Evolutionary conservation across 2,797 vertebrate genomes (phyloP), one percentile per base, ranked within the genome.

Genomic region (Sebastes iracundus): DNA sequence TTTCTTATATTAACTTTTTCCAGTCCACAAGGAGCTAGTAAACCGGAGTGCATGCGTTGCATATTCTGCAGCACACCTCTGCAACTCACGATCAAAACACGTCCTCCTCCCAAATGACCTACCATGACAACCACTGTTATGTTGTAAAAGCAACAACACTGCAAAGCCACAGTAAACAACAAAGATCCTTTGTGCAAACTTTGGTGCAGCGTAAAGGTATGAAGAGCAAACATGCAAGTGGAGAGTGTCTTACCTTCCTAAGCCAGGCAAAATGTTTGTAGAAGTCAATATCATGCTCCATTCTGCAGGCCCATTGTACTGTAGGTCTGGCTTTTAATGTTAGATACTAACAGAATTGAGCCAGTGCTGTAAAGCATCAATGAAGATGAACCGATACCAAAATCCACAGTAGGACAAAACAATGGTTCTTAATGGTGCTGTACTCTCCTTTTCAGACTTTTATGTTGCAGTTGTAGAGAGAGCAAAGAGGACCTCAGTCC

Each of bases 231-330:
- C 87, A 88, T 87, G 77, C 93, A 92, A 92, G 75, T 72, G 60
- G 49, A 75, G 68, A 81, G 73, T 68, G 80, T 95, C 98, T 97
- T 97, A 99, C 98, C 98, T 97, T 97, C 92, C 95, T 97, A 66
- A 99, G 97, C 98, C 98, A 99, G 72, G 97, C 92, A 94, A 99
- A 99, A 94, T 99, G 98, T 95, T 97, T 98, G 96, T 98, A 97
- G 95, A 98, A 97, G 96, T 99, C 97, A 96, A 98, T 97, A 90
- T 98, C 96, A 94, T 96, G 95, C 95, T 99, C 98, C 98, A 99
- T 99, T 92, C 94, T 97, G 95, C 91, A 95, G 91, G 95, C 96
- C 98, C 98, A 99, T 98, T 91, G 96, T 96, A 86, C 76, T 77
- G 61, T n/a, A 93, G 93, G 92, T 95, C 93, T 94, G 93, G 88